Evolutionary conservation across 2,888 invertebrate genomes (phyloP).

Genomic region (Tortrix viridana): DNA sequence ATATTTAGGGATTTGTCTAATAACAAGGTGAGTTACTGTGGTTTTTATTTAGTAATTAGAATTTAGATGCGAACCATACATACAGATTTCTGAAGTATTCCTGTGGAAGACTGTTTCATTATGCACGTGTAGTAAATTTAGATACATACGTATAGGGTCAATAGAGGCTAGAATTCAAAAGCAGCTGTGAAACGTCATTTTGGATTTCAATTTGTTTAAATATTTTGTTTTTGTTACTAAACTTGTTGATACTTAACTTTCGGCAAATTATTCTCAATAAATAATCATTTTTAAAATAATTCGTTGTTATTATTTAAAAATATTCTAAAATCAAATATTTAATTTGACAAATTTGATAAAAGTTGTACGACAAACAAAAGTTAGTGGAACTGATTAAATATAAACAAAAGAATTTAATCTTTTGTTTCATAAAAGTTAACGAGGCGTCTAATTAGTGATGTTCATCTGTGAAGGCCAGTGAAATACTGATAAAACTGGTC

Average conservation of each 20-base stretch:
- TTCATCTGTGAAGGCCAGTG: slow-evolving; percentile 2
- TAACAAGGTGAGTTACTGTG: slow-evolving; percentile 73
- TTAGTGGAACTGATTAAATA: neutral
- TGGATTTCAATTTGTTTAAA: slow-evolving; percentile 47
- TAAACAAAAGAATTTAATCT: slow-evolving; percentile 15
- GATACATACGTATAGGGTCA: slow-evolving; percentile 52
- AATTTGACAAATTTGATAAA: no score
- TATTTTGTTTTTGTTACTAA: slow-evolving; percentile 1
- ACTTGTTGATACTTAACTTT: neutral
- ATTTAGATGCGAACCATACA: slow-evolving; percentile 57
- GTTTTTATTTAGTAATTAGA: slow-evolving; percentile 45
- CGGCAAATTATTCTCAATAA: no score
- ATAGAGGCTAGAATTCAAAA: slow-evolving; percentile 42
- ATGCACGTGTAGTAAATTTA: slow-evolving; percentile 65
- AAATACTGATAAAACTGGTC: slow-evolving; percentile 16
- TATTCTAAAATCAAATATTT: no score
- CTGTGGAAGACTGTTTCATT: slow-evolving; percentile 52
- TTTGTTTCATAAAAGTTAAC: slow-evolving; percentile 8
- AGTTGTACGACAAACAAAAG: neutral
- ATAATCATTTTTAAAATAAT: no score
- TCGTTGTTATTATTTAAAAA: no score
- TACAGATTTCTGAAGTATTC: slow-evolving; percentile 48
- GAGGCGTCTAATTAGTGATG: slow-evolving; percentile 8
- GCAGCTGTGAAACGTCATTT: slow-evolving; percentile 74
- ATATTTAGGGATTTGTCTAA: slow-evolving; percentile 79